Percentiles rank a stretch among this genome's conserved stretches.
These are phyloP conservation scores for Rhodinocichla rosea DNA, from an alignment of 2,113 vertebrate species.

Conservation along the genomic window DNA sequence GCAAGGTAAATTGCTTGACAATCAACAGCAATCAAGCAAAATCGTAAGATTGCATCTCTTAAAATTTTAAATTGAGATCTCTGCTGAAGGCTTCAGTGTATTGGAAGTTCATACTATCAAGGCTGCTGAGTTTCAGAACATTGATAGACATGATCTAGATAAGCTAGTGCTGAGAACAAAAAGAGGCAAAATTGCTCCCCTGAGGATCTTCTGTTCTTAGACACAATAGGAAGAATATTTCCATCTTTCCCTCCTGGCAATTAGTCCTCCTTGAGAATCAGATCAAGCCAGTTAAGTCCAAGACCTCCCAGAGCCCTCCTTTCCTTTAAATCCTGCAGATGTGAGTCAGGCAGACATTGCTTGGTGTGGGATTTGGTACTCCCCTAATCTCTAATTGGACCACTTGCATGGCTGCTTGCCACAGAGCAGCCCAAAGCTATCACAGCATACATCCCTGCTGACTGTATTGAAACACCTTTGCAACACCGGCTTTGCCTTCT, in stretches of 20 bases:
- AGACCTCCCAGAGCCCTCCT: not conserved
- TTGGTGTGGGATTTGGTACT: not conserved
- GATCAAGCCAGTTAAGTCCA: not conserved
- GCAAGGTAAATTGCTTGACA: not conserved
- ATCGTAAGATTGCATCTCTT: not conserved
- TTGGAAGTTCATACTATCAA: not conserved
- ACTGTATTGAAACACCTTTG: not conserved
- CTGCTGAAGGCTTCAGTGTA: not conserved
- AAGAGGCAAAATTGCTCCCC: not conserved
- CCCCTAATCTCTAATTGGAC: not conserved
- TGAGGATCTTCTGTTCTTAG: not conserved
- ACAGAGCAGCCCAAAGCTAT: not conserved
- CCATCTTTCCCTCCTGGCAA: not conserved
- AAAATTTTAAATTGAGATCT: not conserved
- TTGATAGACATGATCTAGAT: not conserved
- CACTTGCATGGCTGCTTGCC: not conserved
- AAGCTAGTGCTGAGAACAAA: not conserved
- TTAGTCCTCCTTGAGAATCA: not conserved
- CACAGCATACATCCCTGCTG: fast-evolving
- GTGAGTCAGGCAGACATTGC: not conserved
- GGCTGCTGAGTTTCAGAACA: not conserved
- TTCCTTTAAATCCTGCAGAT: not conserved
- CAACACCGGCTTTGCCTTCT: not conserved
- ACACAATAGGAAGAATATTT: not conserved
- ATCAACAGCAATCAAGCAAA: not conserved